A percentile compares a stretch with the other conserved stretches of the same genome.
phyloP scores from a whole-genome alignment of 2,888 invertebrate genomes.

The Cantharis flavilabris region DNA sequence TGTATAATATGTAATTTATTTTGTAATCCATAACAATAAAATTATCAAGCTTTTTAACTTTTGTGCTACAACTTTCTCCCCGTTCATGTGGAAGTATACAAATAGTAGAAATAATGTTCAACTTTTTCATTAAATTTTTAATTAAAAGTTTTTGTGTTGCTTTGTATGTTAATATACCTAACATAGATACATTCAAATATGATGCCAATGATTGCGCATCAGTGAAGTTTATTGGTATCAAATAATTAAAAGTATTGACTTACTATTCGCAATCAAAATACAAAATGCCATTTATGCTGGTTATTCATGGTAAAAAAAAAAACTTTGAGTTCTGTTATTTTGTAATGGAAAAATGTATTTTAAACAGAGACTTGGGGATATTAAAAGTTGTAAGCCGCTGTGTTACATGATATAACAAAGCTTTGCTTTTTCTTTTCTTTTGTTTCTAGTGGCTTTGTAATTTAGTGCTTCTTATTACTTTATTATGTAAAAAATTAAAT shows the following conservation, averaged over 20 bases:
- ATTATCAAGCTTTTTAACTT: neutral
- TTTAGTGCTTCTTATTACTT: neutral
- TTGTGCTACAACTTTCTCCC: neutral
- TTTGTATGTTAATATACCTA: neutral
- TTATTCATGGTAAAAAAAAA: neutral
- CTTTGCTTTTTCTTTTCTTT: neutral
- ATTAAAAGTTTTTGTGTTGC: neutral
- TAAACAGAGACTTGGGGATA: neutral
- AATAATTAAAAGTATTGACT: neutral
- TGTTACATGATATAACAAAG: neutral
- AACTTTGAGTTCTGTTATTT: neutral
- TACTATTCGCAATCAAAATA: neutral
- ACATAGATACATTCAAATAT: neutral
- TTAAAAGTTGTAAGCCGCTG: neutral
- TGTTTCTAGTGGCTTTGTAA: neutral
- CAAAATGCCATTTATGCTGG: neutral
- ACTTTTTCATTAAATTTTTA: neutral
- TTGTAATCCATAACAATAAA: neutral
- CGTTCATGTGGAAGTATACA: neutral
- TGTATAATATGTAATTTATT: neutral
- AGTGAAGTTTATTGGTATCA: neutral
- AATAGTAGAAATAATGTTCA: neutral
- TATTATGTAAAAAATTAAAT: neutral
- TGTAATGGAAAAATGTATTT: neutral
- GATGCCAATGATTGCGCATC: neutral